A percentile compares a stretch with the other conserved stretches of the same genome.
phyloP scores from a whole-genome alignment of 2,797 vertebrate genomes.

The Gadopsis bispinosus region DNA sequence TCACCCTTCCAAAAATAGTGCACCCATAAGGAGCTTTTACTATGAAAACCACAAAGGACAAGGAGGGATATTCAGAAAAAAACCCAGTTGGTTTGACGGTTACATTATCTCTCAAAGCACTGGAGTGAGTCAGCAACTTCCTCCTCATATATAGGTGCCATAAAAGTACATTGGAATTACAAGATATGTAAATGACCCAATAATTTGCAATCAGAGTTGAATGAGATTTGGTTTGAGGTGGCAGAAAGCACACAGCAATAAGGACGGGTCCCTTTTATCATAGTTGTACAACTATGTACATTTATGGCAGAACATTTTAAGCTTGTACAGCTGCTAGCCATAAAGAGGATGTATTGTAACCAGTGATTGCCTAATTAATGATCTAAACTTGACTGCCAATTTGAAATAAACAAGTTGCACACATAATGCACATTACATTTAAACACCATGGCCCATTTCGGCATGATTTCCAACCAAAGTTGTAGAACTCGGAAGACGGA shows the following conservation, averaged over 20 bases:
- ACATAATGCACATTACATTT: neutral
- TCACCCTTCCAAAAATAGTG: neutral
- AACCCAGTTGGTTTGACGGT: neutral
- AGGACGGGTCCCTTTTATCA: neutral
- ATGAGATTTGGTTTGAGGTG: neutral
- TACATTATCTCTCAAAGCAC: neutral
- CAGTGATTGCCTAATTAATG: neutral
- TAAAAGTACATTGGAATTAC: neutral
- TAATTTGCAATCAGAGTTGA: no score
- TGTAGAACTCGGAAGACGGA: conserved; percentile 20
- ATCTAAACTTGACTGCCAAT: neutral
- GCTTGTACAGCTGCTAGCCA: no score
- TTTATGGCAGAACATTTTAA: neutral
- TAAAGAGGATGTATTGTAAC: no score
- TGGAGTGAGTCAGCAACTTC: conserved; percentile 33
- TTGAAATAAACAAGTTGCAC: neutral
- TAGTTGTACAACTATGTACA: neutral
- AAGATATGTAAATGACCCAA: neutral
- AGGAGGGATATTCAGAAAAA: neutral
- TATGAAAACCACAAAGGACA: neutral
- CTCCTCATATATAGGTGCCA: conserved; percentile 17
- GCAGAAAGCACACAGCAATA: neutral
- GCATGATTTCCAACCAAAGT: neutral
- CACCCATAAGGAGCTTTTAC: neutral
- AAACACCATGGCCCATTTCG: fast-evolving